Evolutionary conservation across 2,888 invertebrate genomes (phyloP), one percentile per base, ranked within the genome.

Genomic region (Clepsis dumicolana): DNA sequence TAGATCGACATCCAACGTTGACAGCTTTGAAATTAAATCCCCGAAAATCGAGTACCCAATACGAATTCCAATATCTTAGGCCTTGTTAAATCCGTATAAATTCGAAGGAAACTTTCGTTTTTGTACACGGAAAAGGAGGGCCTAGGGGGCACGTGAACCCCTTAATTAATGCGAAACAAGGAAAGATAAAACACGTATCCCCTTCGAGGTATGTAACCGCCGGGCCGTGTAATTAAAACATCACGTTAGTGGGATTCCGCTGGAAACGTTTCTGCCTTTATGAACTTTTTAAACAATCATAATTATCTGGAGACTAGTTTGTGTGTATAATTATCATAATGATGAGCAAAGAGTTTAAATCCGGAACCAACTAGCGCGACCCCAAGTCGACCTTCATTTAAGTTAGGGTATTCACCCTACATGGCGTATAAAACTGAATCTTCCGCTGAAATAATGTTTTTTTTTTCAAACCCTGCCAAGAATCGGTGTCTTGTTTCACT

Each of bases 111-210:
- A 76, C 79, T 80, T 81, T 76, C 79, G 77, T 87, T 86, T 87
- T 83, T 82, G 84, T 81, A 84, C 87, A 87, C 74, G 82, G 76
- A 80, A 87, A 72, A 78, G 86, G 83, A 80, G 81, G 83, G 70
- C 60, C 75, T 64, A 71, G 62, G 56, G 64, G 65, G 71, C 68
- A 72, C 73, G 74, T 72, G 75, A 70, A 74, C 78, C 79, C 77
- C 78, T 84, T 87, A 89, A 89, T 88, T 88, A 87, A 86, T 87
- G 86, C 80, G 80, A 85, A 86, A 87, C 87, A 88, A 82, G 82
- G 76, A 80, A 84, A 86, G 87, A 87, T 86, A 87, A 71, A 86
- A 84, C 77, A 81, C 80, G 83, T 79, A 82, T 82, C 79, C 80
- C 80, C 76, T 77, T 52, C 71, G 78, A 81, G 81, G 82, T 83